Evolutionary conservation across 2,113 vertebrate genomes (phyloP), one percentile per base, ranked within the genome.

Genomic region (Halcyon senegalensis): DNA sequence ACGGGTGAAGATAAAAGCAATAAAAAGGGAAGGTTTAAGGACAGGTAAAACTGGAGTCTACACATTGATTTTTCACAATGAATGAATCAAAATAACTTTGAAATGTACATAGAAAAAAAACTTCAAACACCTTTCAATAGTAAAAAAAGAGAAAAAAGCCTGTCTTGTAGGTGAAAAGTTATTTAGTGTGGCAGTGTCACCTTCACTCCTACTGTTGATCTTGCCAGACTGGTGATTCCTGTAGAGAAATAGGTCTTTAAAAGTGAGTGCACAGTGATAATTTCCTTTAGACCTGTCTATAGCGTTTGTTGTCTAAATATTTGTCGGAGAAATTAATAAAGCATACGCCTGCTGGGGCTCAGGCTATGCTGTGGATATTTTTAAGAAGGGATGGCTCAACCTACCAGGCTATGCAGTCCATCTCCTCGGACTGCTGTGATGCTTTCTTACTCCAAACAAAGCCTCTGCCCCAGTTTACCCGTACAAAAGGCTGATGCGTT

Each of bases 251-350:
- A 73, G 83, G 67, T 89, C 84, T 92, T 94, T 60, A 96, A 79
- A 96, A 93, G 89, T 59, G 72, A 79, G 69, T 46, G 48, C 58
- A 76, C 43, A 75, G 63, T 0, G 1, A 80, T 80, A 46, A 79
- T 94, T 94, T 85, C 86, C 90, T 92, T 79, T 85, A 93, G 79
- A 41, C 41, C 39, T 30, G 64, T 60, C 68, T 83, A 27, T 46
- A 88, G 68, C 79, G 81, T 89, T 95, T 87, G 84, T 87, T 87
- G 37, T 94, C 73, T 94, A 93, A 96, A 97, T 96, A 94, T 96
- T 94, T 95, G 80, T 68, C 44, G 72, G 64, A 77, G 15, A 95
- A 92, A 95, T 77, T 95, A 68, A 89, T 73, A 79, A 84, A 93
- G 74, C 25, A n/a, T 21, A n/a, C 48, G 50, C 70, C 87, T 91